Conservation (phyloP, 2,888 invertebrate genomes). For the Drosophila setosimentum region DNA sequence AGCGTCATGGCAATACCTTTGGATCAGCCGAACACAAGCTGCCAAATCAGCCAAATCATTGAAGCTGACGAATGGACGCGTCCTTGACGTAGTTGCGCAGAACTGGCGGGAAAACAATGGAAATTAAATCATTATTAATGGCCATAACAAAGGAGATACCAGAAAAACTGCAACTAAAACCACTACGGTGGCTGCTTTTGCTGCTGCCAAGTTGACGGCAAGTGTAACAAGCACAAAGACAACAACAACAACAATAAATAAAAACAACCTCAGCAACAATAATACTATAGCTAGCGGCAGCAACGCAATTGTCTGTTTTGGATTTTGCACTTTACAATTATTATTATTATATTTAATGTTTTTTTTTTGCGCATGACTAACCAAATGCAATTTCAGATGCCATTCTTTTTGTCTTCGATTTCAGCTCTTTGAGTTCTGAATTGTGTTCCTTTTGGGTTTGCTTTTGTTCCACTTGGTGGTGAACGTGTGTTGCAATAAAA, state of each 20-base stretch:
- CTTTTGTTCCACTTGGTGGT: constrained; percentile 62
- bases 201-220: constrained; percentile 63
- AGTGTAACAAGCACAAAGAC: constrained; percentile 63
- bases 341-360: constrained; percentile 43
- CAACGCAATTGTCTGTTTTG: constrained; percentile 39
- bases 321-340: constrained; percentile 56
- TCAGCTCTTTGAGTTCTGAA: constrained; percentile 29
- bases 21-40: constrained; percentile 1
- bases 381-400: constrained; percentile 80
- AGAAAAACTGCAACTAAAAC: constrained; percentile 42
- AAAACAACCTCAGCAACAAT: constrained; percentile 6
- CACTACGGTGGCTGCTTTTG: constrained; percentile 4
- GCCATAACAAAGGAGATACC: constrained; percentile 47
- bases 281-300: constrained; percentile 10
- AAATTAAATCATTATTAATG: constrained; percentile 77
- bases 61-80: constrained; percentile 50
- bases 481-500: constrained; percentile 68
- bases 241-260: constrained; percentile 7
- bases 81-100: constrained; percentile 61
- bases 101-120: constrained; percentile 67
- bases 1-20: constrained; percentile 14
- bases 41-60: constrained; percentile 59
- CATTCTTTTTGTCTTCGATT: constrained; percentile 65
- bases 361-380: constrained; percentile 75
- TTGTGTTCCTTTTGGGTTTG: constrained; percentile 47